Evolutionary conservation across 2,797 vertebrate species (phyloP).

Genomic region (Malurus leucopterus): DNA sequence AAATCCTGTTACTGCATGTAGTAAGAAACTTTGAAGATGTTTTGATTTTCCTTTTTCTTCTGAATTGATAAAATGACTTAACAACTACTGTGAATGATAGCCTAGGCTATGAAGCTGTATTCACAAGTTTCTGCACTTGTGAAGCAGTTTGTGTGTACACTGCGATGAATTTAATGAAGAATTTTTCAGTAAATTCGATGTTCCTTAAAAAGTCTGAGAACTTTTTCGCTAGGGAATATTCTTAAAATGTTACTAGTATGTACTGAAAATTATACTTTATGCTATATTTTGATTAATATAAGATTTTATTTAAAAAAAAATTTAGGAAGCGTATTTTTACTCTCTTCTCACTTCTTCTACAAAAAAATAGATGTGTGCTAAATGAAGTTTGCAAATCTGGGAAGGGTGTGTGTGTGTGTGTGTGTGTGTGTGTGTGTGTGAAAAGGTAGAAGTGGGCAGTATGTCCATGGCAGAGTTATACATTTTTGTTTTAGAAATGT

Average conservation of each 20-base stretch:
- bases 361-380: neutral
- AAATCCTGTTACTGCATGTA: neutral
- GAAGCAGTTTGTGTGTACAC: neutral
- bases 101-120: neutral
- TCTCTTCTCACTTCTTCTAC: neutral
- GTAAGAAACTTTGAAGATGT: neutral
- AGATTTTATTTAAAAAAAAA: neutral
- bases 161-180: neutral
- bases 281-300: neutral
- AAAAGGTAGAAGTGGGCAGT: neutral
- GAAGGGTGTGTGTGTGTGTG: neutral
- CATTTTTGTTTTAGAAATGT: neutral
- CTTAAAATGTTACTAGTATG: neutral
- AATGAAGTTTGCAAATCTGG: neutral
- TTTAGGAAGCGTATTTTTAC: neutral
- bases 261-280: neutral
- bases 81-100: neutral
- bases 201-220: neutral
- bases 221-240: neutral
- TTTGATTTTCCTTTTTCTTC: neutral
- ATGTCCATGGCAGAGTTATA: rapidly evolving
- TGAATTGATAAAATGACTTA: neutral
- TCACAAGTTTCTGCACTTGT: neutral
- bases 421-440: neutral
- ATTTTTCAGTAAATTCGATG: neutral